A percentile compares a stretch with the other conserved stretches of the same genome.
These are phyloP conservation scores for Pararge aegeria DNA, from an alignment of 1,140 invertebrate genomes.

Conservation along the genomic window DNA sequence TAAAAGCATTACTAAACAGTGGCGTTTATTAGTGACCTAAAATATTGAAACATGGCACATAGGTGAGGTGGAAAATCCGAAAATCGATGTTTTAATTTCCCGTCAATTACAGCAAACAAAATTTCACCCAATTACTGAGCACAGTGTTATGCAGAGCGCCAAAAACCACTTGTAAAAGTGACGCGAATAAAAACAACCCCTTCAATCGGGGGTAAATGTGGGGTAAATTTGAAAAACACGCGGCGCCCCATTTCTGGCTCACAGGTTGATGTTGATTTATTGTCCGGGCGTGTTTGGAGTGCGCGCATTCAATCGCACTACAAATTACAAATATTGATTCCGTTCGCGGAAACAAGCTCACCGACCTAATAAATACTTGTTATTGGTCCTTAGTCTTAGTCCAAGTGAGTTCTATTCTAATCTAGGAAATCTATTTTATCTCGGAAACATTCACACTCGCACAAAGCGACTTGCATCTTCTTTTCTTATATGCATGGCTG, in stretches of 20 bases:
- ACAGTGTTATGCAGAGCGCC: background rate
- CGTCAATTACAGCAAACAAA: too few relatives aligned
- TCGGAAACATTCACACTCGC: too few relatives aligned
- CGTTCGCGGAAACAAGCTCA: background rate
- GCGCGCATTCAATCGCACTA: background rate
- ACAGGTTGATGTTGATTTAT: slow-evolving; percentile 9
- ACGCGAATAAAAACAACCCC: slow-evolving; percentile 9
- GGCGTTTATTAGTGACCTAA: too few relatives aligned
- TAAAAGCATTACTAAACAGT: too few relatives aligned
- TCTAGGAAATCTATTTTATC: too few relatives aligned
- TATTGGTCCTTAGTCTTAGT: background rate
- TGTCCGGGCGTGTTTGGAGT: slow-evolving; percentile 9
- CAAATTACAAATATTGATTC: slow-evolving; percentile 17
- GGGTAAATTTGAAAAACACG: background rate
- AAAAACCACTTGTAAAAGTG: background rate
- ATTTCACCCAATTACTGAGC: too few relatives aligned
- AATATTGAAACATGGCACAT: too few relatives aligned
- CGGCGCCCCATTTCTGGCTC: background rate
- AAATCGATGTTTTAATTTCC: too few relatives aligned
- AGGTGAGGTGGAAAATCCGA: too few relatives aligned
- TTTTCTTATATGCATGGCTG: too few relatives aligned
- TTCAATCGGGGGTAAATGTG: background rate
- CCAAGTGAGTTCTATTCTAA: too few relatives aligned
- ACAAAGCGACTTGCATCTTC: too few relatives aligned
- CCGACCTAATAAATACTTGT: background rate